phyloP scores from a whole-genome alignment of 2,888 invertebrate species.

The Metalampra italica region DNA sequence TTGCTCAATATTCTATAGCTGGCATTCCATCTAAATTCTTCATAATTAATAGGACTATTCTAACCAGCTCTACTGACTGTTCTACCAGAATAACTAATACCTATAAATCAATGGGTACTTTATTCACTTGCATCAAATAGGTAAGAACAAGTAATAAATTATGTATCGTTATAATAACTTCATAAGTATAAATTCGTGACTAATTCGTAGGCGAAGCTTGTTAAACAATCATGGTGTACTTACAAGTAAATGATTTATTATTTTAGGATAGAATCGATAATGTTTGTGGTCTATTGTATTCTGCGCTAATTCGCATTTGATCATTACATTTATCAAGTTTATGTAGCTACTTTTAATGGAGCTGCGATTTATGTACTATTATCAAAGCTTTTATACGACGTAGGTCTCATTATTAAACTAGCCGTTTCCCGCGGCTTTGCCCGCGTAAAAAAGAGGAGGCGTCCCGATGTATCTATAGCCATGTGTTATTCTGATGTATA shows the following conservation, averaged over 20 bases:
- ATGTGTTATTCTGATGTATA: too few species aligned
- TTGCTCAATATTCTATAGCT: background rate
- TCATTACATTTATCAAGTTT: slow-evolving; percentile 8
- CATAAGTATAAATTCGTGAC: slow-evolving; percentile 32
- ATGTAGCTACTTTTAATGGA: background rate
- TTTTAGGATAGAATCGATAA: slow-evolving; percentile 20
- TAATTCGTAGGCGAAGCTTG: slow-evolving; percentile 27
- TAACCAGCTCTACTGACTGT: too few species aligned
- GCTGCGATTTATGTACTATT: too few species aligned
- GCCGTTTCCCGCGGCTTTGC: too few species aligned
- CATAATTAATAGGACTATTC: background rate
- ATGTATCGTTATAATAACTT: slow-evolving; percentile 6
- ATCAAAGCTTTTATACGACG: too few species aligned
- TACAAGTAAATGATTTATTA: slow-evolving; percentile 38
- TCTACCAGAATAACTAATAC: background rate
- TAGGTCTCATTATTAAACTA: too few species aligned
- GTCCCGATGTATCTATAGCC: too few species aligned
- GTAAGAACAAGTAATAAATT: slow-evolving; percentile 1
- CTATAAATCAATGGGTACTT: background rate
- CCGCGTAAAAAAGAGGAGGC: too few species aligned
- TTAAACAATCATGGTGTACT: slow-evolving; percentile 33
- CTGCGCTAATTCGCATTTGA: slow-evolving; percentile 21
- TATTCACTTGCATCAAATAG: background rate
- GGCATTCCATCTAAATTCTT: background rate
- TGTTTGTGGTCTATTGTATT: slow-evolving; percentile 29